Percentiles rank a stretch among this genome's conserved stretches.
phyloP scores from a whole-genome alignment of 1,140 invertebrate genomes.

The Drosophila pseudoobscura region DNA sequence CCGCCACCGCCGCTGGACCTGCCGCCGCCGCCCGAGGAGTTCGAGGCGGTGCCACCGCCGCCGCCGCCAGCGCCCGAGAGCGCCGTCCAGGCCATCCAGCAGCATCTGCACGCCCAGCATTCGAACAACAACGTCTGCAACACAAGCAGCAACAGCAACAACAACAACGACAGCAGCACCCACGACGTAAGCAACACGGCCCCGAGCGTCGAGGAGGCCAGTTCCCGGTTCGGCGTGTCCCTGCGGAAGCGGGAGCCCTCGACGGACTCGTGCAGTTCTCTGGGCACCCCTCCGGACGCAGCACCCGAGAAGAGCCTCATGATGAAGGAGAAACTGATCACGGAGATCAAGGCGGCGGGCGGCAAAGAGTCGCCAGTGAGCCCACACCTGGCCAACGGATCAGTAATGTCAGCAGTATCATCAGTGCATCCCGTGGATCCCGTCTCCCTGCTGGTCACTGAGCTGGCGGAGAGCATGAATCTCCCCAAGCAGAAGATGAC shows the following conservation, averaged over 20 bases:
- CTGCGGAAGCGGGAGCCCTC: slow-evolving; percentile 87
- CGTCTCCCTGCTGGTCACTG: slow-evolving; percentile 90
- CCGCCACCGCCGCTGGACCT: slow-evolving; percentile 90
- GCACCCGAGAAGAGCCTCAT: slow-evolving; percentile 64
- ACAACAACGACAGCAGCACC: slow-evolving; percentile 76
- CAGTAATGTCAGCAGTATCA: slow-evolving; percentile 18
- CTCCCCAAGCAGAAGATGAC: slow-evolving; percentile 83
- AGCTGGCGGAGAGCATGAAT: slow-evolving; percentile 87
- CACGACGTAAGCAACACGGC: slow-evolving; percentile 87
- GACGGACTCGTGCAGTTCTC: slow-evolving; percentile 85
- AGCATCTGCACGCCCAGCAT: slow-evolving; percentile 66
- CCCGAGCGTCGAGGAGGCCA: slow-evolving; percentile 88
- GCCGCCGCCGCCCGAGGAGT: slow-evolving; percentile 89
- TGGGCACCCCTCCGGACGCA: slow-evolving; percentile 79
- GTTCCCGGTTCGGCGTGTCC: slow-evolving; percentile 89
- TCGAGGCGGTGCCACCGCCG: slow-evolving; percentile 83
- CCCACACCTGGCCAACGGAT: slow-evolving; percentile 58
- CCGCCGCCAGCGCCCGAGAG: slow-evolving; percentile 74
- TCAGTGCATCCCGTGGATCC: slow-evolving; percentile 85
- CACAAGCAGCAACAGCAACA: slow-evolving; percentile 84
- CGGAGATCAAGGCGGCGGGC: slow-evolving; percentile 89
- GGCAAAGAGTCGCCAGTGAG: slow-evolving; percentile 85
- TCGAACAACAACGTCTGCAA: slow-evolving; percentile 64
- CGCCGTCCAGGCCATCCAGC: slow-evolving; percentile 68
- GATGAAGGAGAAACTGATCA: slow-evolving; percentile 91